Conservation (phyloP, 2,888 invertebrate species). For the Melinaea marsaeus region DNA sequence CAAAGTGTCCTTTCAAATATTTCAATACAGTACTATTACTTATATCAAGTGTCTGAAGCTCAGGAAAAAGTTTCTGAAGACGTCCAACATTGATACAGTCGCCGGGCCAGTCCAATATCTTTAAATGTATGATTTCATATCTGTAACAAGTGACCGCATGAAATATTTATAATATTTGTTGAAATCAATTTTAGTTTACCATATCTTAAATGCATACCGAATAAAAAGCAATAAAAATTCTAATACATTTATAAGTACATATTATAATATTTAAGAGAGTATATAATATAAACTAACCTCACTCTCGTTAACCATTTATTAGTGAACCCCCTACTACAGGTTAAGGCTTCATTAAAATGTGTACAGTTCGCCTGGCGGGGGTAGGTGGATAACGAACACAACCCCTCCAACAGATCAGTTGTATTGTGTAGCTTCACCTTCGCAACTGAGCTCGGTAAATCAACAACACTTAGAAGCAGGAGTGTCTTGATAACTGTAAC, state of each 20-base stretch:
- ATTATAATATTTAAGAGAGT: neutral
- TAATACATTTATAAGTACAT: too few species aligned
- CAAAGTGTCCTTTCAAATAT: constrained; percentile 59
- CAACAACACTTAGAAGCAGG: constrained; percentile 42
- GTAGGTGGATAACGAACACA: constrained; percentile 52
- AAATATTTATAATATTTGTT: neutral
- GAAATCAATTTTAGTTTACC: too few species aligned
- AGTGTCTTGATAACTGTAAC: constrained; percentile 34
- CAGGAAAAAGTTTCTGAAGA: constrained; percentile 59
- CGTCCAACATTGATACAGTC: constrained; percentile 55
- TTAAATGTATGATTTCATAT: constrained; percentile 49
- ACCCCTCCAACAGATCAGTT: constrained; percentile 34
- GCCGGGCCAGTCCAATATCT: constrained; percentile 59
- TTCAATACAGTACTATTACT: constrained; percentile 54
- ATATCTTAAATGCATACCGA: too few species aligned
- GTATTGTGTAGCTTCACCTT: constrained; percentile 42
- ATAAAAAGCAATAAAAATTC: too few species aligned
- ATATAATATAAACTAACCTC: constrained; percentile 43
- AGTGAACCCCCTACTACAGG: constrained; percentile 52
- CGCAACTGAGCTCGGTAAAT: constrained; percentile 44
- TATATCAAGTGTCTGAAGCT: constrained; percentile 49
- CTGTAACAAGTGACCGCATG: constrained; percentile 39
- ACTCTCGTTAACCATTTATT: constrained; percentile 48
- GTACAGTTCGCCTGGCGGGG: constrained; percentile 43
- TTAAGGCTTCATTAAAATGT: constrained; percentile 39